Base-by-base conservation (phyloP, 2,113 vertebrate species). In the Chiloscyllium plagiosum region DNA sequence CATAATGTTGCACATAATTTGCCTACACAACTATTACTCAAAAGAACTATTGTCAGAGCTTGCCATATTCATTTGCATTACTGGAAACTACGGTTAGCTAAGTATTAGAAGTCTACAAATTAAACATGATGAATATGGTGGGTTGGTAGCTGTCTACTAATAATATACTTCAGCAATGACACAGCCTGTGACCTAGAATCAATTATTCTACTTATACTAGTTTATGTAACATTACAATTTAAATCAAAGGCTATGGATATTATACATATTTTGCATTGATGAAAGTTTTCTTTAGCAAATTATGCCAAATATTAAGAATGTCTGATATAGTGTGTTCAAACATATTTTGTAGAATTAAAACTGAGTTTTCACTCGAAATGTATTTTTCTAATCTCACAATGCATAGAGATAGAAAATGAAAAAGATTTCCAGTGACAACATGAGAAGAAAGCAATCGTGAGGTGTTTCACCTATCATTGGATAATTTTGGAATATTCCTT, bases 11-110 rank as follows among this genome's bases (percentile, higher is more conserved):
- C 65, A n/a, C 61, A 37, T n/a, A 20, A 92, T 61, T n/a, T 65
- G 19, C 37, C 37, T 33, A 93, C 65, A 37, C n/a, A 93, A 93
- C 61, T n/a, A 37, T 93, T 93, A 37, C 37, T 93, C 20, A n/a
- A 66, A 93, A 65, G 52, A 68, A 93, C 33, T 93, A 93, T 68
- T 93, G n/a, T 61, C n/a, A 37, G 61, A 37, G 20, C n/a, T 66
- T 66, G 33, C 89, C 61, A 66, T 65, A 93, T 93, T 93, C 66
- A 93, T 93, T 92, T 92, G 33, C 89, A 66, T 92, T 66, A 92
- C 56, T 68, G 61, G 37, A 93, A 93, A 66, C 61, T 66, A 93
- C 17, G 47, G 26, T 95, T 72, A 70, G 26, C 42, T 26, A 47
- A 72, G 7, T 70, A 50, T 72, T 69, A 4, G 22, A 72, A 70